Evolutionary conservation across 2,797 vertebrate genomes (phyloP).

Genomic region (Oceanodroma leucorhoa): DNA sequence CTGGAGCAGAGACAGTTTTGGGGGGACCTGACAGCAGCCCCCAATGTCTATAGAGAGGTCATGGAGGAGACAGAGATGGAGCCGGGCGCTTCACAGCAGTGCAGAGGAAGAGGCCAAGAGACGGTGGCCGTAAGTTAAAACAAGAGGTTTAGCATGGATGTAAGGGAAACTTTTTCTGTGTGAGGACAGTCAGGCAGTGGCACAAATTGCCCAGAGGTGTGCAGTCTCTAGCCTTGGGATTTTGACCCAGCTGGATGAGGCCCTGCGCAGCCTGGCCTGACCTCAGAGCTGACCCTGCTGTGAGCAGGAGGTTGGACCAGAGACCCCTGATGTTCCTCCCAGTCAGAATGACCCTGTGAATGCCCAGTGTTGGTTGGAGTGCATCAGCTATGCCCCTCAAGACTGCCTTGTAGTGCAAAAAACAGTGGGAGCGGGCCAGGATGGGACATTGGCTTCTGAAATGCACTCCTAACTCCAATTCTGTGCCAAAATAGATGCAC

Average conservation of each 20-base stretch:
- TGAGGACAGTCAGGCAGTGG: neutral
- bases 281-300: neutral
- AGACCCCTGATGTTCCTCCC: neutral
- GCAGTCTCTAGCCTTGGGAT: neutral
- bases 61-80: neutral
- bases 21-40: neutral
- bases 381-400: neutral
- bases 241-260: neutral
- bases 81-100: neutral
- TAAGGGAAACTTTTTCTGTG: neutral
- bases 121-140: rapidly evolving
- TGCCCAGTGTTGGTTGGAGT: neutral
- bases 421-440: rapidly evolving
- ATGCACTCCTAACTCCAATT: neutral
- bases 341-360: neutral
- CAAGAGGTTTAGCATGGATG: neutral
- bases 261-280: neutral
- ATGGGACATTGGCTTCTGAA: neutral
- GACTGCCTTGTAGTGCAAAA: neutral
- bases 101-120: neutral
- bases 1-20: neutral
- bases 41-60: neutral
- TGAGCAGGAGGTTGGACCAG: neutral
- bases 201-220: neutral
- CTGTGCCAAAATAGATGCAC: neutral